Conservation (phyloP, 2,797 vertebrate species). For the Sebastiscus albofasciatus region DNA sequence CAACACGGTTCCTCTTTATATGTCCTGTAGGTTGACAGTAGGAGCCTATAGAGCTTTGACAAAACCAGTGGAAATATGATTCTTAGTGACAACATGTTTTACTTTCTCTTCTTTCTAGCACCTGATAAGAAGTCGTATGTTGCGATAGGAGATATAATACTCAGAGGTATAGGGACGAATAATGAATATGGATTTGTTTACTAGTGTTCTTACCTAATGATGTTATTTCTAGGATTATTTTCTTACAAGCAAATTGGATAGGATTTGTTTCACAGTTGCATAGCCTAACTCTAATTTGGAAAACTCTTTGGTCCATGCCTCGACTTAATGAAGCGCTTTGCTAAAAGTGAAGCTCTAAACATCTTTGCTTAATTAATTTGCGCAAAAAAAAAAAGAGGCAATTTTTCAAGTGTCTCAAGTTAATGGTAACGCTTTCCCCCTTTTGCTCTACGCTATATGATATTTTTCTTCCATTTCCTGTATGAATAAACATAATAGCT, state of each 20-base stretch:
- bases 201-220: conserved; percentile 64
- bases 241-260: conserved; percentile 56
- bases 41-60: conserved; percentile 58
- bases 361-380: conserved; percentile 52
- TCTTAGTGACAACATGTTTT: conserved; percentile 54
- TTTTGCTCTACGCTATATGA: background rate
- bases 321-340: conserved; percentile 60
- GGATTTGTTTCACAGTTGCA: conserved; percentile 46
- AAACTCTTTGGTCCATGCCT: conserved; percentile 36
- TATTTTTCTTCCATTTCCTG: conserved; percentile 13
- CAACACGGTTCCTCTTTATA: conserved; percentile 62
- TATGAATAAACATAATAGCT: conserved; percentile 17
- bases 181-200: conserved; percentile 60
- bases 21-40: conserved; percentile 73
- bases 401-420: conserved; percentile 21
- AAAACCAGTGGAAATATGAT: conserved; percentile 51
- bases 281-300: conserved; percentile 55
- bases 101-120: conserved; percentile 54
- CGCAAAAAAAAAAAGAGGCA: conserved; percentile 10
- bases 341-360: conserved; percentile 43
- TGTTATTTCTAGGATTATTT: conserved; percentile 60
- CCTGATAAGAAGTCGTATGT: conserved; percentile 57
- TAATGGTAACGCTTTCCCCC: background rate
- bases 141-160: conserved; percentile 62
- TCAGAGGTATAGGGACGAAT: conserved; percentile 52